Evolutionary conservation across 2,797 vertebrate species (phyloP).

Genomic region (Pseudochromis fuscus): DNA sequence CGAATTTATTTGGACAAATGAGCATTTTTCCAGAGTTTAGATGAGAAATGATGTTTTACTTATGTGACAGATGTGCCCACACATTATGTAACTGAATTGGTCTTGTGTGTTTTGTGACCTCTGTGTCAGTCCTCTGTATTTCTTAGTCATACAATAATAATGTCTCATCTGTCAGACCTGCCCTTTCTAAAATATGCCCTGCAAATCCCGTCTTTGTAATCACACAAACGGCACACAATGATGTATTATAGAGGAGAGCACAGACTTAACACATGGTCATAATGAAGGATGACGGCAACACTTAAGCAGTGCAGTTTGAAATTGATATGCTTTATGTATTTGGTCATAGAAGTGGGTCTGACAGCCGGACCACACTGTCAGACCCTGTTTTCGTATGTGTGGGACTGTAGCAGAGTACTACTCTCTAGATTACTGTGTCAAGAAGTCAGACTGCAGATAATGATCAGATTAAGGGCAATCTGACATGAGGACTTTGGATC

Average conservation of each 20-base stretch:
- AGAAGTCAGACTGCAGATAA: constrained; percentile 69
- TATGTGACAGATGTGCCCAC: neutral
- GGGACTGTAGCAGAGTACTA: neutral
- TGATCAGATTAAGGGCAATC: constrained; percentile 79
- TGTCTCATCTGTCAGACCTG: neutral
- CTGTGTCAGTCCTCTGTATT: neutral
- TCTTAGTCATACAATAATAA: constrained; percentile 12
- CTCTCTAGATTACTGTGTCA: constrained; percentile 63
- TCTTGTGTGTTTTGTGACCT: constrained; percentile 20
- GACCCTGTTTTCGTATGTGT: constrained; percentile 4
- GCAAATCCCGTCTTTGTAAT: constrained; percentile 22
- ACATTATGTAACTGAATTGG: constrained; percentile 20
- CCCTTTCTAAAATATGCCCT: constrained; percentile 8
- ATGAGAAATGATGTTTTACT: constrained; percentile 1
- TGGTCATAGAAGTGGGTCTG: constrained; percentile 3
- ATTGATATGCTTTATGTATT: neutral
- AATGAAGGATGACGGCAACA: neutral
- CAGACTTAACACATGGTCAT: neutral
- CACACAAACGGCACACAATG: neutral
- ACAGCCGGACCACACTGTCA: constrained; percentile 1
- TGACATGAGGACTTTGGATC: constrained; percentile 70
- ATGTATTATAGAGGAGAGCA: neutral
- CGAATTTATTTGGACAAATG: constrained; percentile 7
- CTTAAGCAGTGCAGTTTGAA: neutral
- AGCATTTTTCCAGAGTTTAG: neutral